Evolutionary conservation across 1,140 invertebrate species (phyloP).

Genomic region (Octopus sinensis): DNA sequence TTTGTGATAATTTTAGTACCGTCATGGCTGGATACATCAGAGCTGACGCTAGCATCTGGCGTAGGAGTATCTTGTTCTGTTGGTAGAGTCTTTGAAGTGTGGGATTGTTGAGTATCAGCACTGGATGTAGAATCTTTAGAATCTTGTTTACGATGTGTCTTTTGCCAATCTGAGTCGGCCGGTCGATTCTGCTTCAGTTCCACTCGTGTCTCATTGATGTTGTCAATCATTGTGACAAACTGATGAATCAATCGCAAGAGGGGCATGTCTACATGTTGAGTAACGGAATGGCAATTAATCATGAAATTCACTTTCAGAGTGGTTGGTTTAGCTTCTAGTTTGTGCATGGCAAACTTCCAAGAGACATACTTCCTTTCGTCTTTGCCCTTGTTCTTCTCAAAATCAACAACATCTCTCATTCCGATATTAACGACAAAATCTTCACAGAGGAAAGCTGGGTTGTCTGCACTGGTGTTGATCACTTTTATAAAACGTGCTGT

Average conservation of each 20-base stretch:
- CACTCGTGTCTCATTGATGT: conserved; percentile 89
- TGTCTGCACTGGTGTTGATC: conserved; percentile 62
- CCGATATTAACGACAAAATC: conserved; percentile 84
- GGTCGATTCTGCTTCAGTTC: conserved; percentile 66
- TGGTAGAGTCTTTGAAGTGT: conserved; percentile 31
- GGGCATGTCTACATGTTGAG: conserved; percentile 84
- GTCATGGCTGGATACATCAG: conserved; percentile 19
- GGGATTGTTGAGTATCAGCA: conserved; percentile 50
- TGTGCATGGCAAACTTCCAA: conserved; percentile 52
- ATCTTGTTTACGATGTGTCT: conserved; percentile 51
- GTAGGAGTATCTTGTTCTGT: conserved; percentile 9
- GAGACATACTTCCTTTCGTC: conserved; percentile 58
- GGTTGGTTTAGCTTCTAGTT: conserved; percentile 55
- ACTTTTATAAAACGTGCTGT: conserved; percentile 19
- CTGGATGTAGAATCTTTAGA: conserved; percentile 54
- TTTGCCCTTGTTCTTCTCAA: conserved; percentile 80
- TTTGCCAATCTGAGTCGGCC: conserved; percentile 37
- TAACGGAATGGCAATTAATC: conserved; percentile 48
- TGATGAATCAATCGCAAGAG: conserved; percentile 88
- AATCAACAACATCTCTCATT: conserved; percentile 79
- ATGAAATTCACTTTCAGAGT: conserved; percentile 53
- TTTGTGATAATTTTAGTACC: conserved; percentile 7
- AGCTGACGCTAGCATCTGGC: conserved; percentile 15
- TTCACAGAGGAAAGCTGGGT: conserved; percentile 87
- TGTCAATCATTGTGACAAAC: conserved; percentile 96